A percentile compares a stretch with the other conserved stretches of the same genome.
Conservation (phyloP, 2,888 invertebrate species). For the Acrobasis consociella region DNA sequence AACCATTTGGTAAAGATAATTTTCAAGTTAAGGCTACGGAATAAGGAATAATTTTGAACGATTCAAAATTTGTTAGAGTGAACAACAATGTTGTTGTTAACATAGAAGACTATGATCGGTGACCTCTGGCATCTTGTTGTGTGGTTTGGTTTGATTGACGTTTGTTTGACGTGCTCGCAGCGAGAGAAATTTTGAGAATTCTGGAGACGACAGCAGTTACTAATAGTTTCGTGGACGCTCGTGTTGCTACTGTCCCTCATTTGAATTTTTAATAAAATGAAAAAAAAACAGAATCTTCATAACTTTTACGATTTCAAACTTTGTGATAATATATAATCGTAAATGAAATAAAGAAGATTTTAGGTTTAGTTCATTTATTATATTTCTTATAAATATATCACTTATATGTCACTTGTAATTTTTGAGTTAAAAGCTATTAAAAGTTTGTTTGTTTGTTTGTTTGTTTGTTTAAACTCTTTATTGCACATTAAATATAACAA, state of each 20-base stretch:
- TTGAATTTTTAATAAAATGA: conserved; percentile 13
- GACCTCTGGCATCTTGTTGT: conserved; percentile 73
- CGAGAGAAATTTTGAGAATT: conserved; percentile 68
- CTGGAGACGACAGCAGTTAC: conserved; percentile 50
- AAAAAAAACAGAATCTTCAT: neutral
- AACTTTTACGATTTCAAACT: neutral
- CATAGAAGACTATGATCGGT: conserved; percentile 64
- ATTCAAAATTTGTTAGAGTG: conserved; percentile 30
- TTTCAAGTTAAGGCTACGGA: conserved; percentile 34
- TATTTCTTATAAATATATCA: too few species aligned
- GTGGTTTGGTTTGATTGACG: conserved; percentile 73
- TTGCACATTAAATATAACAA: too few species aligned
- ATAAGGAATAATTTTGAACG: conserved; percentile 42
- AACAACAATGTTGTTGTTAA: conserved; percentile 39
- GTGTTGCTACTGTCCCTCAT: conserved; percentile 28
- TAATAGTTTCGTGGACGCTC: conserved; percentile 38
- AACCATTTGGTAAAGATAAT: conserved; percentile 34
- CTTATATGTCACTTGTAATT: too few species aligned
- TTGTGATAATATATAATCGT: neutral
- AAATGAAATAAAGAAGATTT: too few species aligned
- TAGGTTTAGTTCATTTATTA: too few species aligned
- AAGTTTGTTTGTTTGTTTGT: too few species aligned
- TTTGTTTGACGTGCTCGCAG: conserved; percentile 67
- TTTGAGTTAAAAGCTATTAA: too few species aligned
- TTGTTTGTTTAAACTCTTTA: too few species aligned